Evolutionary conservation across 2,888 invertebrate species (phyloP).

Genomic region (Nemapogon koenigi): DNA sequence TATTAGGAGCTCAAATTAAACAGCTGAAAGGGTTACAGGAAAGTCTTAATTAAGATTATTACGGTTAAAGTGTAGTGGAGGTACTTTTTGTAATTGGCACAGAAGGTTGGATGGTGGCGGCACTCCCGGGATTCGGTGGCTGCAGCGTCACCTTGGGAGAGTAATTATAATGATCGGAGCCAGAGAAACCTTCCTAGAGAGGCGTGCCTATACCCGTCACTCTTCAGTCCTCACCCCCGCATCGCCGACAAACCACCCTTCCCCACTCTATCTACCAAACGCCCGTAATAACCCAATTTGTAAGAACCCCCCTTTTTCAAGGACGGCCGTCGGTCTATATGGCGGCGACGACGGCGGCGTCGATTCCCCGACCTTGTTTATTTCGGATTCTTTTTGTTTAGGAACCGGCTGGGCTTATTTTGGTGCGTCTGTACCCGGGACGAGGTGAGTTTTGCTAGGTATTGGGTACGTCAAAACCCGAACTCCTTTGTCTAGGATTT

Average conservation of each 20-base stretch:
- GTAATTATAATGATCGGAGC: constrained; percentile 65
- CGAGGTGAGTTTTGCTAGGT: too few relatives aligned
- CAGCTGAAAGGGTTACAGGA: too few relatives aligned
- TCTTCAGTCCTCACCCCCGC: constrained; percentile 39
- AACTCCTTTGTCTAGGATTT: too few relatives aligned
- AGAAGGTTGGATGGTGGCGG: constrained; percentile 30
- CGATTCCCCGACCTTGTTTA: constrained; percentile 65
- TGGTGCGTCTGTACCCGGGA: constrained; percentile 46
- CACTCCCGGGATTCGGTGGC: constrained; percentile 44
- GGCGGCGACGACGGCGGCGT: constrained; percentile 62
- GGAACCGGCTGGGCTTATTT: constrained; percentile 60
- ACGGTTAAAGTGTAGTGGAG: constrained; percentile 3
- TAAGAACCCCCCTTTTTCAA: constrained; percentile 64
- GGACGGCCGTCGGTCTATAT: constrained; percentile 65
- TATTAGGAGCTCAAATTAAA: too few relatives aligned
- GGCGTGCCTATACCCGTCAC: constrained; percentile 46
- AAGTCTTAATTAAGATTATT: constrained; percentile 7
- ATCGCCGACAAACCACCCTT: too few relatives aligned
- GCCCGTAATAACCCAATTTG: constrained; percentile 66
- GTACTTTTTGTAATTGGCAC: constrained; percentile 5
- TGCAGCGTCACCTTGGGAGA: constrained; percentile 58
- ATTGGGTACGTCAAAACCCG: too few relatives aligned
- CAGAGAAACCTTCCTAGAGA: constrained; percentile 57
- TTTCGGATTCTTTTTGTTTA: constrained; percentile 65
- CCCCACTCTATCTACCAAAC: too few relatives aligned